Base-by-base conservation (phyloP, 2,888 invertebrate species). In the Plagodis pulveraria region DNA sequence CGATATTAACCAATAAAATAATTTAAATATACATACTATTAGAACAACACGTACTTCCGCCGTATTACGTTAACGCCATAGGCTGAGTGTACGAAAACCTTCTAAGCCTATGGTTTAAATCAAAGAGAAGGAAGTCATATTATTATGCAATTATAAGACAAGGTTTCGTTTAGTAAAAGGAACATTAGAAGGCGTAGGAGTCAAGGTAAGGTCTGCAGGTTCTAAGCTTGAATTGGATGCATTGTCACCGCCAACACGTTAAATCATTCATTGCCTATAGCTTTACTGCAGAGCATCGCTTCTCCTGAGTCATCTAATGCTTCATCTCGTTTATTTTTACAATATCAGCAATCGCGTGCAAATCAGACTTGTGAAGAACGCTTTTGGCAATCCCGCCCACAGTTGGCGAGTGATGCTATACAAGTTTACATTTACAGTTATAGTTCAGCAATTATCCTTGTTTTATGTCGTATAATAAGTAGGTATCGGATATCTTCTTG, bases 131-230 rank as follows among this genome's bases (percentile, higher is more conserved):
- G 63, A 63, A 64, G 58, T 63, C 64, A 63, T 70, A 56, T 70
- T 52, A 51, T 66, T 69, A 70, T 67, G 59, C 69, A 63, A 69
- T 67, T 74, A 71, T 70, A 70, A 72, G 67, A 73, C 86, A 84
- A 85, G 87, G 84, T 80, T 83, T 76, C 73, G 66, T 75, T 80
- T 74, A 83, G 86, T 89, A 88, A 89, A 86, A 87, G 86, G 88
- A 83, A 77, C 72, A 76, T 62, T 73, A 22, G 1, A 65, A 59
- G 67, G 91, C 90, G 92, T 92, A 91, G 92, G 92, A 89, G 92
- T 88, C 91, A 86, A 92, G 91, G 91, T 89, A 91, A 92, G 92
- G 92, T 81, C 91, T 91, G 84, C 91, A 80, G 78, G 89, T 90
- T 91, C 77, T 74, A 78, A 76, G 76, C 75, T 75, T 69, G 74